Evolutionary conservation across 2,797 vertebrate genomes (phyloP), one percentile per base, ranked within the genome.

Genomic region (Ptychobarbus kaznakovi): DNA sequence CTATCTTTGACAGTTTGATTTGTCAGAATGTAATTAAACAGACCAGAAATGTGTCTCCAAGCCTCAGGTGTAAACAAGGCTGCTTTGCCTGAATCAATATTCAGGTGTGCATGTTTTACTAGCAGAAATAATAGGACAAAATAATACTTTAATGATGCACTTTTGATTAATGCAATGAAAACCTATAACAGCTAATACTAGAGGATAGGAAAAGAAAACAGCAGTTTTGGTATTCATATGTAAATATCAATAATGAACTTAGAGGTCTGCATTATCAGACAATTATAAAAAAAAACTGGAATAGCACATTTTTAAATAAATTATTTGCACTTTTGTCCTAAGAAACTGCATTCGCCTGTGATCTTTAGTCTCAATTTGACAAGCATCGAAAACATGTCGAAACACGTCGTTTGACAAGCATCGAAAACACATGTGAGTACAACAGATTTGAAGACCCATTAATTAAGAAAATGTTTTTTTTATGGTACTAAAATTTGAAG

Each of bases 121-220:
- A 81, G 77, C 49, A 70, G 9, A 56, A 42, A 81, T 56, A 81
- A 46, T 44, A 73, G 25, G 38, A 73, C 46, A 4, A 74, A 74
- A 82, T 74, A 18, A 46, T 65, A 63, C 70, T 63, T 75, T 25
- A 49, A 65, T 65, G 7, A 63, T 78, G 70, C 28, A 75, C 20
- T 11, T 49, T 74, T 65, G 13, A 58, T 46, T 12, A 63, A 63
- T 65, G 18, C 40, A 74, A 3, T 49, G 13, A 72, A 63, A 82
- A 74, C 53, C 20, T 78, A 25, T 13, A 58, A n/a, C 32, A 25
- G 42, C 15, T 58, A 1, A 44, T 58, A 72, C 68, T 35, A 22
- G 25, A 49, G 20, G 72, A 82, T 63, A 82, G 4, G 25, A 22
- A 51, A n/a, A 35, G 63, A 25, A 58, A 82, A 73, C 61, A 20